Evolutionary conservation across 2,797 vertebrate genomes (phyloP).

Genomic region (Sylvia borin): DNA sequence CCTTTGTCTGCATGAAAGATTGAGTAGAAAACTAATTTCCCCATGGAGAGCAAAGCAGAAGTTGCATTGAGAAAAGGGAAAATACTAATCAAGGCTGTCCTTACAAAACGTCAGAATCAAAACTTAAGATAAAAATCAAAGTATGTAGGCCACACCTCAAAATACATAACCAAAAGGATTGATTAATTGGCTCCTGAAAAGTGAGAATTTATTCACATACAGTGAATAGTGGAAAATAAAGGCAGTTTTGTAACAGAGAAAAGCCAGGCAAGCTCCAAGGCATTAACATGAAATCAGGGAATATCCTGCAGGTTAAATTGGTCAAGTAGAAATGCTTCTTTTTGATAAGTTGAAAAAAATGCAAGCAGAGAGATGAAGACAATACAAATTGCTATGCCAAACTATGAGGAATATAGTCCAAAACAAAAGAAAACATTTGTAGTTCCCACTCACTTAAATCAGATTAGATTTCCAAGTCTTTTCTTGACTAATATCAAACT

Average conservation of each 20-base stretch:
- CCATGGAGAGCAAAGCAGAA: neutral
- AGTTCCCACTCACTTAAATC: neutral
- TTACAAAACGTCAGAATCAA: neutral
- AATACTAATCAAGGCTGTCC: neutral
- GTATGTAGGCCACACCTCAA: neutral
- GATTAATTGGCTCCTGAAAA: neutral
- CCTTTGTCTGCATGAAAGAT: neutral
- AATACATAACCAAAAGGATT: neutral
- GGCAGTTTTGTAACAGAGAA: neutral
- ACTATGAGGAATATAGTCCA: neutral
- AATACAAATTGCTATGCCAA: neutral
- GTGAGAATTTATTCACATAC: neutral
- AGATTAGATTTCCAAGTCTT: neutral
- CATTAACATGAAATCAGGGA: neutral
- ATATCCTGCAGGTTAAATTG: neutral
- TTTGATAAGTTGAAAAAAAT: neutral
- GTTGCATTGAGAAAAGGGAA: neutral
- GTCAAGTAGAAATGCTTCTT: neutral
- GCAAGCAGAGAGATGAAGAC: accelerated
- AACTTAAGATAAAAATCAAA: neutral
- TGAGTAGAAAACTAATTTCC: constrained; percentile 16
- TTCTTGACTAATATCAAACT: neutral
- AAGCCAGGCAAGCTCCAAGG: neutral
- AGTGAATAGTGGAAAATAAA: neutral
- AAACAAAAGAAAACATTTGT: neutral